A percentile compares a stretch with the other conserved stretches of the same genome.
phyloP scores from a whole-genome alignment of 2,113 vertebrate species.

The Gadus chalcogrammus region DNA sequence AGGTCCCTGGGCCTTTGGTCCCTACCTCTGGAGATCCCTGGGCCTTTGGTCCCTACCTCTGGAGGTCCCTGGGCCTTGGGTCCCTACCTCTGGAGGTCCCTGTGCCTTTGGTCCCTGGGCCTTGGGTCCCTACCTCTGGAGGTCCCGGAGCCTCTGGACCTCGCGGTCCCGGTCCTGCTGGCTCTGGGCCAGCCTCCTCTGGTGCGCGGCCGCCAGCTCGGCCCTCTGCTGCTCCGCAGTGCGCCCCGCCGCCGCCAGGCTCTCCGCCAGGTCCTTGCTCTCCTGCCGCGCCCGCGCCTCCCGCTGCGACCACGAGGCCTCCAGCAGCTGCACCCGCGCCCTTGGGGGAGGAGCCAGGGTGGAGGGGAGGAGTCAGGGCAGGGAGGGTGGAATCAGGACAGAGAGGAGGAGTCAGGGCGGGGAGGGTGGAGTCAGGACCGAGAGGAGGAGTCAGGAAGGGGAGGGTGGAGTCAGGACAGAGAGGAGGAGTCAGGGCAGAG shows the following conservation, averaged over 20 bases:
- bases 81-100: too few species aligned
- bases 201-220: constrained; percentile 77
- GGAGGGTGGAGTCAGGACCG: too few species aligned
- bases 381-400: too few species aligned
- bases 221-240: constrained; percentile 65
- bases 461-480: too few species aligned
- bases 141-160: constrained; percentile 77
- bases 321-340: constrained; percentile 74
- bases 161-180: constrained; percentile 79
- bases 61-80: too few species aligned
- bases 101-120: constrained; percentile 73
- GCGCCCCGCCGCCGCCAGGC: constrained; percentile 55
- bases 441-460: too few species aligned
- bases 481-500: too few species aligned
- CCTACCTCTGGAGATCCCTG: too few species aligned
- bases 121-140: constrained; percentile 77
- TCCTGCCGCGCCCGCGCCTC: constrained; percentile 71
- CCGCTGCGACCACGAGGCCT: constrained; percentile 70
- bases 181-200: constrained; percentile 70
- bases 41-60: too few species aligned
- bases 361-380: too few species aligned
- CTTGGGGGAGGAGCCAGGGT: constrained; percentile 50
- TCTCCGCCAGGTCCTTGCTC: constrained; percentile 72
- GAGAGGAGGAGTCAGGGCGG: too few species aligned
- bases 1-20: too few species aligned